Percentiles rank a stretch among this genome's conserved stretches.
These are phyloP conservation scores for Magallana nippona DNA, from an alignment of 2,888 invertebrate species.

Conservation along the genomic window DNA sequence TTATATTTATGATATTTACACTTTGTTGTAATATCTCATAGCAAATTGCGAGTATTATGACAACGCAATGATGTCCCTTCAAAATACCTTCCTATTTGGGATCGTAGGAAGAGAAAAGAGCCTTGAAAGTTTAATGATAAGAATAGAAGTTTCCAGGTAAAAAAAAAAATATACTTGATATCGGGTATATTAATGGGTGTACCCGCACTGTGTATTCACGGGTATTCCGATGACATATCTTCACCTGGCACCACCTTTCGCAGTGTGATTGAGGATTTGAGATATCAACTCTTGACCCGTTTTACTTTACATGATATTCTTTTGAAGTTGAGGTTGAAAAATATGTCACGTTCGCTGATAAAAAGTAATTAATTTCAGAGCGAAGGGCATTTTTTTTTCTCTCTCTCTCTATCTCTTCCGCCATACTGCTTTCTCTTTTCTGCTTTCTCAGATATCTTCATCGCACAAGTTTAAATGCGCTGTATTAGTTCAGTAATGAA, in stretches of 20 bases:
- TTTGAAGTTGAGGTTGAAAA: slow-evolving; percentile 24
- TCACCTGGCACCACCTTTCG: not conserved
- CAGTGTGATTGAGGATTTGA: slow-evolving; percentile 10
- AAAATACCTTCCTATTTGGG: too few relatives aligned
- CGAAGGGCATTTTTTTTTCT: not conserved
- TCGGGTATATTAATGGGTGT: not conserved
- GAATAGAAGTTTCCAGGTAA: too few relatives aligned
- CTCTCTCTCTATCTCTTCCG: not conserved
- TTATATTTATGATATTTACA: too few relatives aligned
- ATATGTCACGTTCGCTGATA: slow-evolving; percentile 4
- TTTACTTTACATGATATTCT: slow-evolving; percentile 11
- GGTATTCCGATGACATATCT: not conserved
- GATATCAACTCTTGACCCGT: slow-evolving; percentile 18
- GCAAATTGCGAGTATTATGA: too few relatives aligned
- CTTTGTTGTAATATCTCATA: too few relatives aligned
- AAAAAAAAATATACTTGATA: too few relatives aligned
- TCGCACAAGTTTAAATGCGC: not conserved
- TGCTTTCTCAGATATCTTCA: not conserved
- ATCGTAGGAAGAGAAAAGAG: too few relatives aligned
- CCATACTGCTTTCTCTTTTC: not conserved
- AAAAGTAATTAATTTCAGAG: not conserved
- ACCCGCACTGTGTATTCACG: not conserved
- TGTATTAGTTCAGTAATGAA: too few relatives aligned
- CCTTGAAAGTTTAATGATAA: too few relatives aligned
- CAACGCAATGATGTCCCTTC: too few relatives aligned